A percentile compares a stretch with the other conserved stretches of the same genome.
phyloP scores from a whole-genome alignment of 2,888 invertebrate genomes.

The Parelbella ahira region DNA sequence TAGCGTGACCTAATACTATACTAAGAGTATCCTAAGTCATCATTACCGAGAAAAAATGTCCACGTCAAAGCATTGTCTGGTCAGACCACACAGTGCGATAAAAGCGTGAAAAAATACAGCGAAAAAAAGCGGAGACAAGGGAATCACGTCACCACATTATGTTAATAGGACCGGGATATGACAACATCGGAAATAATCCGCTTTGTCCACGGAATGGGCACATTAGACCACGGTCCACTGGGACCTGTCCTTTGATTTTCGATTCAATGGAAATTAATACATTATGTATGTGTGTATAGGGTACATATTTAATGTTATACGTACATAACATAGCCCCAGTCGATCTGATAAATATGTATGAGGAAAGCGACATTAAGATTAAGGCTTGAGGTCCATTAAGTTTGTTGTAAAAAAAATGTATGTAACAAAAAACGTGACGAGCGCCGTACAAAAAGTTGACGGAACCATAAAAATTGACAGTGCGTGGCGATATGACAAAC shows the following conservation, averaged over 20 bases:
- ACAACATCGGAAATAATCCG: constrained; percentile 73
- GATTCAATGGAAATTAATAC: constrained; percentile 73
- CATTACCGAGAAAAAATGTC: constrained; percentile 2
- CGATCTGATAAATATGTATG: constrained; percentile 22
- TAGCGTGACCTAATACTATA: constrained; percentile 39
- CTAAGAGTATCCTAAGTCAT: constrained; percentile 4
- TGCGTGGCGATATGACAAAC: constrained; percentile 16
- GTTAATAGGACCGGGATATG: constrained; percentile 69
- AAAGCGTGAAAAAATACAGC: constrained; percentile 42
- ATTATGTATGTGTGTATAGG: constrained; percentile 36
- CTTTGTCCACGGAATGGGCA: constrained; percentile 66
- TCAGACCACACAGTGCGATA: constrained; percentile 12
- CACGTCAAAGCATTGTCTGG: neutral
- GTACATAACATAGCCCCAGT: constrained; percentile 1
- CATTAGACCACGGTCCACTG: constrained; percentile 59
- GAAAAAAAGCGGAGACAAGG: constrained; percentile 54
- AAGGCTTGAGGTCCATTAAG: constrained; percentile 18
- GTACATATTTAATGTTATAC: constrained; percentile 53
- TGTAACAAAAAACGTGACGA: constrained; percentile 16
- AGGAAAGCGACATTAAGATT: constrained; percentile 12
- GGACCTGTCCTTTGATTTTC: constrained; percentile 71
- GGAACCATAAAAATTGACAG: constrained; percentile 19
- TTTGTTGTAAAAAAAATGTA: constrained; percentile 7
- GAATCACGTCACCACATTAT: constrained; percentile 69
- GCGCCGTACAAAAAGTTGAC: constrained; percentile 14